Conservation (phyloP, 2,113 vertebrate genomes). For the Stegostoma tigrinum region DNA sequence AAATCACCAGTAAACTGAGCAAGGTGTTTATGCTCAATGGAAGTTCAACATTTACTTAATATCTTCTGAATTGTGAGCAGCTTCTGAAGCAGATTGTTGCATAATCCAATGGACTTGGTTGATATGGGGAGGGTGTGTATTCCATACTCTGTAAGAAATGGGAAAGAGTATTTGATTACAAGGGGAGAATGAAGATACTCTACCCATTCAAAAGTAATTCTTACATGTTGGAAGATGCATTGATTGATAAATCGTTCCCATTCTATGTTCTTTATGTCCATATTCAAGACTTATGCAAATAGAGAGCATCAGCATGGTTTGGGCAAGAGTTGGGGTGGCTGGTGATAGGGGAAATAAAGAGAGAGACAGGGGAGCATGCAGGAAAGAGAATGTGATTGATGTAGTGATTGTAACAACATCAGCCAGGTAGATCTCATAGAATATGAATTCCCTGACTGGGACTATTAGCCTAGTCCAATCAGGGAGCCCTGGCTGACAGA, state of each 20-base stretch:
- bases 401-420: no score
- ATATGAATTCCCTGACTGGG: no score
- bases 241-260: background rate
- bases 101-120: background rate
- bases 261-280: background rate
- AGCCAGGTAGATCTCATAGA: no score
- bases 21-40: background rate
- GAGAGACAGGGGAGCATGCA: background rate
- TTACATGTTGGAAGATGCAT: background rate
- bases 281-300: background rate
- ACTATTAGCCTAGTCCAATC: no score
- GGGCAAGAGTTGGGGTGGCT: no score
- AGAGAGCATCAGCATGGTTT: background rate
- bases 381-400: background rate
- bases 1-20: background rate
- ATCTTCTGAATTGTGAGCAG: background rate
- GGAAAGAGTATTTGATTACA: background rate
- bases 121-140: no score
- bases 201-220: background rate
- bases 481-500: no score
- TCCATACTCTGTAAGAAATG: background rate
- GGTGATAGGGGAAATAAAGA: background rate
- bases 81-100: background rate
- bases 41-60: background rate
- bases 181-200: background rate